These are phyloP conservation scores for Lagopus muta DNA, from an alignment of 2,113 vertebrate genomes.

Conservation along the genomic window DNA sequence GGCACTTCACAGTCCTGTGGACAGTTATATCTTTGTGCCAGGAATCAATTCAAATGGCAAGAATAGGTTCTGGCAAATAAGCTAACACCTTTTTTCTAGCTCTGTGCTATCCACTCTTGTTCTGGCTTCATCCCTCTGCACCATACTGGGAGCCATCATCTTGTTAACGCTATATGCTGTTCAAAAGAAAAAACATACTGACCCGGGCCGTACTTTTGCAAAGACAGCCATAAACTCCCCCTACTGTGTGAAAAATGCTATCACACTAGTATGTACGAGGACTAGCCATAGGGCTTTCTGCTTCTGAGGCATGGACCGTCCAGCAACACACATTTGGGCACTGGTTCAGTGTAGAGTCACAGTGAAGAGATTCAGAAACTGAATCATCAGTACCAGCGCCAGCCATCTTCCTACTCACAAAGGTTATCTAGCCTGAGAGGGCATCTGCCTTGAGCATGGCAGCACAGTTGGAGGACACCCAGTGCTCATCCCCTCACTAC, in stretches of 20 bases:
- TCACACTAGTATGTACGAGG: background rate
- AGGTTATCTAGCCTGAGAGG: background rate
- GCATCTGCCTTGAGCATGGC: background rate
- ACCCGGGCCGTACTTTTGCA: background rate
- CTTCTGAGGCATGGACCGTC: background rate
- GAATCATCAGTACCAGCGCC: background rate
- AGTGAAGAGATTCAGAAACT: background rate
- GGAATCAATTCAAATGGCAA: background rate
- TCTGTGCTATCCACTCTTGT: fast-evolving
- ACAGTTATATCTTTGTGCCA: fast-evolving
- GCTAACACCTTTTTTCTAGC: background rate
- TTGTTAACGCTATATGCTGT: fast-evolving
- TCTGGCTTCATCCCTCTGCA: background rate
- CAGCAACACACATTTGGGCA: fast-evolving
- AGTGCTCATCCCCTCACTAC: fast-evolving
- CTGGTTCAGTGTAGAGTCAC: background rate
- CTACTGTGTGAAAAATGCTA: background rate
- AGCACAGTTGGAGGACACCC: background rate
- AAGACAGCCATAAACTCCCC: background rate
- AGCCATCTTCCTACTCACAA: background rate
- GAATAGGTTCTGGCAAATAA: background rate
- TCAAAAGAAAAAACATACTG: fast-evolving
- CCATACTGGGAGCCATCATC: background rate
- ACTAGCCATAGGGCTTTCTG: background rate
- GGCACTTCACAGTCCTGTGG: background rate